Percentiles rank a stretch among this genome's conserved stretches.
phyloP scores from a whole-genome alignment of 2,113 vertebrate genomes.

The Empidonax traillii region DNA sequence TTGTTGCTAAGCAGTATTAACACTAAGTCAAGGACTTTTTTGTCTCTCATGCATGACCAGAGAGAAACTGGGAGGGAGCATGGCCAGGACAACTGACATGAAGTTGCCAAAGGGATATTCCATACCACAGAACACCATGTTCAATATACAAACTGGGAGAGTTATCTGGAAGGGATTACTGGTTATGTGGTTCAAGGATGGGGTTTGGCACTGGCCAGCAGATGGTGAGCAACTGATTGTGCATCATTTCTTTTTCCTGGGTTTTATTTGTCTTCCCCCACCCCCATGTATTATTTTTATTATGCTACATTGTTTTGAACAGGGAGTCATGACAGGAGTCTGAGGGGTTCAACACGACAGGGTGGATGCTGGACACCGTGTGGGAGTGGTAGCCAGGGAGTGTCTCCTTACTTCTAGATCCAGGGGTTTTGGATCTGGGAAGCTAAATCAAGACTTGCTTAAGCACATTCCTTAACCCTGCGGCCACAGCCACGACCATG shows the following conservation, averaged over 20 bases:
- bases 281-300: too few species aligned
- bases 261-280: background rate
- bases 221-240: background rate
- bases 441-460: background rate
- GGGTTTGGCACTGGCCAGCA: background rate
- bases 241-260: background rate
- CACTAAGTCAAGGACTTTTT: background rate
- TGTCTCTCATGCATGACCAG: background rate
- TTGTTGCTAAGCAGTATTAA: background rate
- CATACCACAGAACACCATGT: too few species aligned
- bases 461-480: fast-evolving
- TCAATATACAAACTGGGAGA: background rate
- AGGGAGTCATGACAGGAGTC: background rate
- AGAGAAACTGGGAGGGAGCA: background rate
- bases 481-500: too few species aligned
- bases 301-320: background rate
- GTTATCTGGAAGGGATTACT: background rate
- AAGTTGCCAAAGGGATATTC: background rate
- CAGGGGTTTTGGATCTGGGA: background rate
- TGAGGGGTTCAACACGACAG: background rate
- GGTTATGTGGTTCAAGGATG: background rate
- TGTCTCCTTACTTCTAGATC: background rate
- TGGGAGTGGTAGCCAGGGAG: background rate
- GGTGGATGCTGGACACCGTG: background rate
- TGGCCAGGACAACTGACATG: background rate